These are phyloP conservation scores for Heterodera filipjevi DNA, from an alignment of 2,888 invertebrate species.

Conservation along the genomic window DNA sequence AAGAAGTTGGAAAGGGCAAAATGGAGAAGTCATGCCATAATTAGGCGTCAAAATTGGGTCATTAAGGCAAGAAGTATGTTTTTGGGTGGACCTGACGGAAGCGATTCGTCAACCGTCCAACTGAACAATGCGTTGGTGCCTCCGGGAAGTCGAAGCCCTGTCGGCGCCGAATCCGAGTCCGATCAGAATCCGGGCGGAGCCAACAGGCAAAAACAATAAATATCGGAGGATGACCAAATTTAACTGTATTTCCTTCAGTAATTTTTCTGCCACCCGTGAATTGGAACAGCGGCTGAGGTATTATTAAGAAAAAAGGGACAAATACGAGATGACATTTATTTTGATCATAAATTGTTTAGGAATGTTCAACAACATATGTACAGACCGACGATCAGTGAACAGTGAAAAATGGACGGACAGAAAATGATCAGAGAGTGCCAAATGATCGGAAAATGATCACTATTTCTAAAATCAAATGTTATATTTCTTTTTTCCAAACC, in stretches of 20 bases:
- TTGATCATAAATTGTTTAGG: conserved; percentile 20
- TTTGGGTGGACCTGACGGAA: conserved; percentile 42
- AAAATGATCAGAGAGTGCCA: not conserved
- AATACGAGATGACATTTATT: not conserved
- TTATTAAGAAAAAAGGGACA: not conserved
- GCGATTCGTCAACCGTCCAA: conserved; percentile 21
- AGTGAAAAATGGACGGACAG: too few relatives aligned
- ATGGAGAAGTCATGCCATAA: too few relatives aligned
- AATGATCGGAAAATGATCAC: too few relatives aligned
- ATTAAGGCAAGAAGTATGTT: conserved; percentile 54
- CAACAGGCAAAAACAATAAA: not conserved
- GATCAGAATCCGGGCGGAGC: conserved; percentile 19
- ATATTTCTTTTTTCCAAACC: not conserved
- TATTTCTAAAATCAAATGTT: not conserved
- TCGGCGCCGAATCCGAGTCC: not conserved
- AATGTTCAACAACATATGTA: conserved; percentile 63
- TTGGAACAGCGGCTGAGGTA: conserved; percentile 49
- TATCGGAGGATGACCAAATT: not conserved
- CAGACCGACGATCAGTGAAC: conserved; percentile 40
- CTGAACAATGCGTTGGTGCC: conserved; percentile 1
- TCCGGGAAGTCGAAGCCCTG: conserved; percentile 9
- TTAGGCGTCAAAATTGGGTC: conserved; percentile 15
- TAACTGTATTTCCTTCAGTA: not conserved
- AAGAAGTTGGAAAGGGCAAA: conserved; percentile 5
- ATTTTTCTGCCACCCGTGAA: conserved; percentile 39